phyloP scores from a whole-genome alignment of 2,888 invertebrate genomes.

The Drosophila robusta region DNA sequence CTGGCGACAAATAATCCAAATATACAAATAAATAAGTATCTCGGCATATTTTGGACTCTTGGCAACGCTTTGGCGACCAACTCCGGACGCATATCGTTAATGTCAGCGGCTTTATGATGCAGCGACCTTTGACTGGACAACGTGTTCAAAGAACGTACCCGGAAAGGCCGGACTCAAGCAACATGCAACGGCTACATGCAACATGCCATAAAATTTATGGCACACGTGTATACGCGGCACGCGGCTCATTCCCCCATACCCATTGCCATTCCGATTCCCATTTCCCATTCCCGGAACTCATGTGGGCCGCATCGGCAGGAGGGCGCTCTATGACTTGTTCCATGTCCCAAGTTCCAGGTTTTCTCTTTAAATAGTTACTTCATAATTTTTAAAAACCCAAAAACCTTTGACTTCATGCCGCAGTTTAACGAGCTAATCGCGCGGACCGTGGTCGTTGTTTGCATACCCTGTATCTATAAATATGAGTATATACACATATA shows the following conservation, averaged over 20 bases:
- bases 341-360: slow-evolving; percentile 24
- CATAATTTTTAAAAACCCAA: slow-evolving; percentile 46
- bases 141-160: slow-evolving; percentile 60
- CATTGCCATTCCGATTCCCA: slow-evolving; percentile 29
- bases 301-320: slow-evolving; percentile 64
- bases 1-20: slow-evolving; percentile 77
- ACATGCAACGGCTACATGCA: slow-evolving; percentile 46
- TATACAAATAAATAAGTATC: slow-evolving; percentile 10
- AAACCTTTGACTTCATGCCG: slow-evolving; percentile 67
- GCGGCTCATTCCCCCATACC: slow-evolving; percentile 52
- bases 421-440: slow-evolving; percentile 70
- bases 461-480: slow-evolving; percentile 29
- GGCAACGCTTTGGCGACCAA: too few relatives aligned
- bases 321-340: slow-evolving; percentile 21
- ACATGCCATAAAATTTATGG: slow-evolving; percentile 51
- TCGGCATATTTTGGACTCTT: slow-evolving; percentile 4
- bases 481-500: too few relatives aligned
- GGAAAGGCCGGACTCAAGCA: slow-evolving; percentile 48
- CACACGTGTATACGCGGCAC: slow-evolving; percentile 59
- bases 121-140: slow-evolving; percentile 71
- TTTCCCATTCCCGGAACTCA: slow-evolving; percentile 68
- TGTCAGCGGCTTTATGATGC: slow-evolving; percentile 75
- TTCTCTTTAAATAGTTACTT: slow-evolving; percentile 51
- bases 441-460: slow-evolving; percentile 38
- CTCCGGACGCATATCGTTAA: slow-evolving; percentile 53